Percentiles rank a stretch among this genome's conserved stretches.
phyloP scores from a whole-genome alignment of 2,113 vertebrate species.

The Scophthalmus maximus region DNA sequence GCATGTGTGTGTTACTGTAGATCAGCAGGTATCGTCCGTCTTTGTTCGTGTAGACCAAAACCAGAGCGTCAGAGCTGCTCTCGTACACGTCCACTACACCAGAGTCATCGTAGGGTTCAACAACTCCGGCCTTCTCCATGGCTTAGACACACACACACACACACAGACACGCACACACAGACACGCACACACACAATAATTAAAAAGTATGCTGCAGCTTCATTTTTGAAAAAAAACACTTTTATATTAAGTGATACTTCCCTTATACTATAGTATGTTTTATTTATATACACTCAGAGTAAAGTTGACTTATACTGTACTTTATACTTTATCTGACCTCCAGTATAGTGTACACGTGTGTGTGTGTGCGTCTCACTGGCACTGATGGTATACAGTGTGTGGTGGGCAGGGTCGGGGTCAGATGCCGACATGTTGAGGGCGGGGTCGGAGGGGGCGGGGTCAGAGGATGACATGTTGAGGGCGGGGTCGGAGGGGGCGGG shows the following conservation, averaged over 20 bases:
- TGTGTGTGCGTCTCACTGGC: background rate
- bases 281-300: too few relatives aligned
- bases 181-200: background rate
- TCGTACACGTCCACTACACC: background rate
- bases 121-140: background rate
- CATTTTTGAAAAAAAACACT: too few relatives aligned
- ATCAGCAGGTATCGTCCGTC: accelerated
- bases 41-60: background rate
- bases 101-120: accelerated
- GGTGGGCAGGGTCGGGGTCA: background rate
- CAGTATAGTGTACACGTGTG: background rate
- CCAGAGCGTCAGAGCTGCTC: background rate
- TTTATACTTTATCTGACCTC: too few relatives aligned
- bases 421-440: too few relatives aligned
- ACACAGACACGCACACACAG: background rate
- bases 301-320: too few relatives aligned
- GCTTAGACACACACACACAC: background rate
- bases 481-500: background rate
- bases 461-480: background rate
- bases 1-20: slow-evolving; percentile 32
- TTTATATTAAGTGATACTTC: too few relatives aligned
- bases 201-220: too few relatives aligned
- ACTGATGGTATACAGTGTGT: accelerated
- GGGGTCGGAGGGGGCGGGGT: background rate
- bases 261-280: too few relatives aligned